A percentile compares a stretch with the other conserved stretches of the same genome.
These are phyloP conservation scores for Drosophila lowei DNA, from an alignment of 1,140 invertebrate species.

Conservation along the genomic window DNA sequence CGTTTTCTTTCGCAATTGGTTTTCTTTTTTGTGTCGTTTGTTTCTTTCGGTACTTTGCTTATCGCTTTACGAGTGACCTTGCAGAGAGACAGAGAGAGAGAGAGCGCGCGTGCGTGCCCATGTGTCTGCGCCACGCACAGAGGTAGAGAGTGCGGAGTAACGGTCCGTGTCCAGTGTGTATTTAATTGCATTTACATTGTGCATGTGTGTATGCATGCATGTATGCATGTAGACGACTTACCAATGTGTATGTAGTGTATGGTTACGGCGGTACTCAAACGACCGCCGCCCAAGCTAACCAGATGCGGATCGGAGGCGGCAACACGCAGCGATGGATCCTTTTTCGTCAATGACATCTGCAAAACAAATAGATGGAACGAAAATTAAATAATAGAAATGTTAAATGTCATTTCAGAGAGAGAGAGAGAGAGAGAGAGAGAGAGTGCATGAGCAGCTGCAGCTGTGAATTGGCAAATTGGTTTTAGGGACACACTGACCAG, in stretches of 20 bases:
- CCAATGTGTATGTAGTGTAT: constrained; percentile 92
- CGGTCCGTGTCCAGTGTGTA: constrained; percentile 25
- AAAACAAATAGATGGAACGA: constrained; percentile 17
- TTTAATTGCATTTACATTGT: background rate
- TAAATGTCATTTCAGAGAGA: background rate
- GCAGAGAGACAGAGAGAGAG: constrained; percentile 4
- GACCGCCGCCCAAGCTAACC: constrained; percentile 93
- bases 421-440: background rate
- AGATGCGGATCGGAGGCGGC: constrained; percentile 94
- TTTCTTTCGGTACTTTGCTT: constrained; percentile 35
- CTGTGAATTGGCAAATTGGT: constrained; percentile 50
- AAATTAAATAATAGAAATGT: constrained; percentile 17
- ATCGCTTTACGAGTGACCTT: constrained; percentile 60
- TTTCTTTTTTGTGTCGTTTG: constrained; percentile 9
- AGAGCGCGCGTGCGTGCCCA: constrained; percentile 32
- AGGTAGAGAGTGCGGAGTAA: constrained; percentile 2
- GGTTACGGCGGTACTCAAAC: constrained; percentile 94
- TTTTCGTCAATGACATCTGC: constrained; percentile 83
- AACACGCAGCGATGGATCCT: constrained; percentile 85
- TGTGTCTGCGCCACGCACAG: constrained; percentile 4
- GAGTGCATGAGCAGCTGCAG: constrained; percentile 6
- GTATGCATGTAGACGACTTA: constrained; percentile 68
- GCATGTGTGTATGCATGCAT: background rate
- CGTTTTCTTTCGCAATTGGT: constrained; percentile 42
- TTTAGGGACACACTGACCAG: constrained; percentile 22